Evolutionary conservation across 2,113 vertebrate species (phyloP), one percentile per base, ranked within the genome.

Genomic region (Esox niger): DNA sequence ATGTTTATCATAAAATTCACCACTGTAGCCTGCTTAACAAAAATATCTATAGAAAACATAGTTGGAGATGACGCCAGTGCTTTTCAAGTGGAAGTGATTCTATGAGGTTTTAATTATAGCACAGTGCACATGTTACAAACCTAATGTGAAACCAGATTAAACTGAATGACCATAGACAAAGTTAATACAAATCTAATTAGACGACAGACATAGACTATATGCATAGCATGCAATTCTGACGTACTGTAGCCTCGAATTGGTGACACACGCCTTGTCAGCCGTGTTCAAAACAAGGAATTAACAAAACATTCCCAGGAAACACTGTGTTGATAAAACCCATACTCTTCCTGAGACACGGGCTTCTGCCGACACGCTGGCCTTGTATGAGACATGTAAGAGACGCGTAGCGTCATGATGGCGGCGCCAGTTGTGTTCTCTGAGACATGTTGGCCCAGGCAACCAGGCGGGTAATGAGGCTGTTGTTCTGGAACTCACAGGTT

Each of bases 401-500:
- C 47, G 20, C 15, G n/a, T 21, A 52, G 47, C 47, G 47, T n/a
- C 47, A 21, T 52, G 4, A 7, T n/a, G n/a, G 47, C n/a, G 47
- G 47, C 47, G n/a, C 17, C 47, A 47, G 30, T 3, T 38, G 21
- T 78, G 82, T 79, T 75, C 62, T 61, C 52, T 33, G 69, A 73
- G 81, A 76, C 76, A 79, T 25, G 64, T 11, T 69, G n/a, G n/a
- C n/a, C n/a, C n/a, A n/a, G n/a, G n/a, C n/a, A n/a, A n/a, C n/a
- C n/a, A n/a, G n/a, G n/a, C n/a, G n/a, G n/a, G n/a, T n/a, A n/a
- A n/a, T 69, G 76, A 84, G 71, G 71, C 25, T 69, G 70, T 86
- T 64, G 55, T 47, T 79, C 71, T 70, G 72, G 59, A 76, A 84
- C 81, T 84, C 81, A 82, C 80, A 74, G 78, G 25, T 1, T 52